These are phyloP conservation scores for Melitaea cinxia DNA, from an alignment of 1,140 invertebrate species.

Conservation along the genomic window DNA sequence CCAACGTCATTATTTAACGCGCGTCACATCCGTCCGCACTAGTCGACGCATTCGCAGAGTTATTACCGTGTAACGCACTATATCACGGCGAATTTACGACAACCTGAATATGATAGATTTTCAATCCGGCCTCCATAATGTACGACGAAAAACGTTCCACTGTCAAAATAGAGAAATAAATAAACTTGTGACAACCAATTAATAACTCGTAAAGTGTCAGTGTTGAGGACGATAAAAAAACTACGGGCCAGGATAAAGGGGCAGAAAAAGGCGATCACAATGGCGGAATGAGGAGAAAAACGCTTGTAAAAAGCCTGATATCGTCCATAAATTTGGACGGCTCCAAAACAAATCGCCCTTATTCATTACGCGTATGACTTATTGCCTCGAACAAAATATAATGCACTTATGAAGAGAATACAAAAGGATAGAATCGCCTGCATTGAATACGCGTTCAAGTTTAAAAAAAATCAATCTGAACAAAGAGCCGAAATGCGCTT, in stretches of 20 bases:
- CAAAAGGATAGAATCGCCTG: slow-evolving; percentile 56
- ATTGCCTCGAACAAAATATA: slow-evolving; percentile 71
- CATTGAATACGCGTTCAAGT: slow-evolving; percentile 42
- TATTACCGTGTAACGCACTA: slow-evolving; percentile 77
- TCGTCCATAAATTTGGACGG: slow-evolving; percentile 79
- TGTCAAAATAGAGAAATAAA: slow-evolving; percentile 81
- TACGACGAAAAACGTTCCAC: slow-evolving; percentile 73
- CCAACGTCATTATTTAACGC: slow-evolving; percentile 73
- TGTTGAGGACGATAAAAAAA: slow-evolving; percentile 75
- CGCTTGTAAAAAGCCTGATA: slow-evolving; percentile 76
- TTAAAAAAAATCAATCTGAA: slow-evolving; percentile 56
- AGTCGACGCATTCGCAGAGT: slow-evolving; percentile 69
- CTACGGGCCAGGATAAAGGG: slow-evolving; percentile 67
- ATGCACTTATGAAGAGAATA: slow-evolving; percentile 67
- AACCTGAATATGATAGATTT: slow-evolving; percentile 81
- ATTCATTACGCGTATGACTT: slow-evolving; percentile 82
- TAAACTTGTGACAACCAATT: slow-evolving; percentile 81
- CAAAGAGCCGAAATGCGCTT: slow-evolving; percentile 60
- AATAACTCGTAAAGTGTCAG: slow-evolving; percentile 82
- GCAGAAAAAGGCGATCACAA: slow-evolving; percentile 77
- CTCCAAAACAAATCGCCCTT: slow-evolving; percentile 82
- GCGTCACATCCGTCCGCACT: slow-evolving; percentile 75
- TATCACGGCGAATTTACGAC: slow-evolving; percentile 79
- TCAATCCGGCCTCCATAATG: slow-evolving; percentile 74
- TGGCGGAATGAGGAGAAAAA: slow-evolving; percentile 73